Conservation (phyloP, 2,113 vertebrate genomes). For the Gracilinanus agilis region DNA sequence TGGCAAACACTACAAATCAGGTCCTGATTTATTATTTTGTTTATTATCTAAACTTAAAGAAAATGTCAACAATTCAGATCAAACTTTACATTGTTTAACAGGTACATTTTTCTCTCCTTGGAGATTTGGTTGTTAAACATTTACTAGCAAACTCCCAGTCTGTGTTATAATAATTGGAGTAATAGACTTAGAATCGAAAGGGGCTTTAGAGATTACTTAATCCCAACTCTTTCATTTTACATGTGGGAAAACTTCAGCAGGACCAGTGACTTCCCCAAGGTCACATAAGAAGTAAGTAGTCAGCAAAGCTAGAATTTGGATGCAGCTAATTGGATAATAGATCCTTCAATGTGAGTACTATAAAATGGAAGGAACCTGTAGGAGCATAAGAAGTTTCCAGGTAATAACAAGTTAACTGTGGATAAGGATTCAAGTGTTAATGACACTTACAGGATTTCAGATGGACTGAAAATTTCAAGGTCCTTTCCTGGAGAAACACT, state of each 20-base stretch:
- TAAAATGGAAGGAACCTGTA: background rate
- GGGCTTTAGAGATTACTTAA: background rate
- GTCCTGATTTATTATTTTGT: background rate
- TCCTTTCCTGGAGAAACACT: background rate
- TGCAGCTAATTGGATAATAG: background rate
- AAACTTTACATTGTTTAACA: background rate
- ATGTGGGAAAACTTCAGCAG: no score
- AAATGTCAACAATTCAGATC: background rate
- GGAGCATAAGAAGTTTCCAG: background rate
- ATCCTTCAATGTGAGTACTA: background rate
- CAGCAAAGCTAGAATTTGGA: background rate
- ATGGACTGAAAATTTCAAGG: background rate
- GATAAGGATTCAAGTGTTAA: background rate
- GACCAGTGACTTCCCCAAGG: background rate
- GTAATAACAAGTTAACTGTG: background rate
- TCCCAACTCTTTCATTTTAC: background rate
- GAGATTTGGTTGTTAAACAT: background rate
- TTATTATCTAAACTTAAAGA: background rate
- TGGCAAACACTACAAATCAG: background rate
- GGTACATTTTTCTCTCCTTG: background rate
- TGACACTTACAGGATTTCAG: background rate
- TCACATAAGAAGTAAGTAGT: background rate
- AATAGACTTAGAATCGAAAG: background rate
- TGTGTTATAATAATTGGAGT: background rate
- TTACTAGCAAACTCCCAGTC: background rate